Base-by-base conservation (phyloP, 2,888 invertebrate genomes). In the Lordiphosa andalusiaca region DNA sequence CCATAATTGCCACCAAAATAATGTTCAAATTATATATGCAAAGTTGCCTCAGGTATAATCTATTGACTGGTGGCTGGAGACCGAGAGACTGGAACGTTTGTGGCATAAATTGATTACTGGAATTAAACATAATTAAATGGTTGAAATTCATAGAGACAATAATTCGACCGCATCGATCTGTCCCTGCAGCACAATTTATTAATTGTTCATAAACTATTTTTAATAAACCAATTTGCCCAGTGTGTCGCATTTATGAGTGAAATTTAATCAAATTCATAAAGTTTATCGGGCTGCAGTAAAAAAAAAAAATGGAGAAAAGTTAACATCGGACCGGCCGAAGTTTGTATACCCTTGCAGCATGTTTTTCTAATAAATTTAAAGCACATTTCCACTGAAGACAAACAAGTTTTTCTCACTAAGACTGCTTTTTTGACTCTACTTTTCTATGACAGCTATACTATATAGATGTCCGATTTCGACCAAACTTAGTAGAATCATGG, bases 141-240 rank as follows among this genome's bases (percentile, higher is more conserved):
- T 30, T 9, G 7, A 9, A 9, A 9, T 30, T 30, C 30, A 30
- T 9, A 30, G 9, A 30, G 30, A 30, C 30, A 30, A 9, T 30
- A 9, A 30, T 30, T 61, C 74, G 35, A 57, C 55, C 65, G 50
- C 77, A 52, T 59, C 61, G 67, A 56, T 60, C 38, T 53, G 56
- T 56, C 64, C 67, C 66, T 66, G 69, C 81, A 84, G 71, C 71
- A 59, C 71, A 58, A 71, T 65, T 81, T 81, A 67, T 84, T 84
- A 78, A 78, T 81, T 78, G 75, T 83, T 71, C 70, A 81, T 76
- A 61, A 77, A 69, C 69, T 40, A 56, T 57, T 65, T 62, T 81
- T 81, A 81, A 76, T 81, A 71, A 81, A 71, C 75, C 62, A 59
- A 76, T 57, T 77, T 76, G 56, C 61, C 38, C 52, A 35, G 21